Conservation (phyloP, 2,797 vertebrate species). For the Zalophus californianus region DNA sequence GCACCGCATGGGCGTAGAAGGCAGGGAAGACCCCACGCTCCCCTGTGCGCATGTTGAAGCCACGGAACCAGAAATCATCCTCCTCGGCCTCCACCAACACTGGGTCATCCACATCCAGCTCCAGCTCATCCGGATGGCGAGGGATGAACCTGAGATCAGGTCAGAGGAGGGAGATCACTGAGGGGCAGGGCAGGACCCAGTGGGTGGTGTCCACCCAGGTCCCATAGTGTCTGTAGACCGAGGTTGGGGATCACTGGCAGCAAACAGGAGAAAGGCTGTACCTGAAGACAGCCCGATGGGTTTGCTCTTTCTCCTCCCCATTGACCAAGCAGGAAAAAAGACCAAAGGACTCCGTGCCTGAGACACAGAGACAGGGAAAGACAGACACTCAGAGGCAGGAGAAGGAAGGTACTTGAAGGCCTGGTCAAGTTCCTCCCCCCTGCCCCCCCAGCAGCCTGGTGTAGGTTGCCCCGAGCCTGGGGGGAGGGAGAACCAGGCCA, state of each 20-base stretch:
- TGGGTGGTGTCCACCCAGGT: fast-evolving
- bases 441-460: fast-evolving
- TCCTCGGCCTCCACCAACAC: constrained; percentile 97
- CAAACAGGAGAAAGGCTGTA: constrained; percentile 77
- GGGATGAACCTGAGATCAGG: constrained; percentile 94
- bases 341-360: constrained; percentile 98
- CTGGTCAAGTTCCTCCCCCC: not conserved
- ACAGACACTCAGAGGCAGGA: not conserved
- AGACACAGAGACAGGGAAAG: not conserved
- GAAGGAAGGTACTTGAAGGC: fast-evolving
- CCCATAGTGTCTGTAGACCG: fast-evolving
- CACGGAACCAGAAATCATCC: constrained; percentile 98
- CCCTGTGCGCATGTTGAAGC: constrained; percentile 98
- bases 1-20: constrained; percentile 97
- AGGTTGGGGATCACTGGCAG: fast-evolving
- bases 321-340: constrained; percentile 97
- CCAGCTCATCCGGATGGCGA: constrained; percentile 96
- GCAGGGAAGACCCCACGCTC: constrained; percentile 97
- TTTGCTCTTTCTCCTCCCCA: constrained; percentile 97
- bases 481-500: not conserved
- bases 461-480: not conserved
- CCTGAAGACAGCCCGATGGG: constrained; percentile 98
- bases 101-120: constrained; percentile 97
- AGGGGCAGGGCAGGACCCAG: too few relatives aligned
- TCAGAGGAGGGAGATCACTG: fast-evolving